Evolutionary conservation across 2,797 vertebrate species (phyloP).

Genomic region (Tamandua tetradactyla): DNA sequence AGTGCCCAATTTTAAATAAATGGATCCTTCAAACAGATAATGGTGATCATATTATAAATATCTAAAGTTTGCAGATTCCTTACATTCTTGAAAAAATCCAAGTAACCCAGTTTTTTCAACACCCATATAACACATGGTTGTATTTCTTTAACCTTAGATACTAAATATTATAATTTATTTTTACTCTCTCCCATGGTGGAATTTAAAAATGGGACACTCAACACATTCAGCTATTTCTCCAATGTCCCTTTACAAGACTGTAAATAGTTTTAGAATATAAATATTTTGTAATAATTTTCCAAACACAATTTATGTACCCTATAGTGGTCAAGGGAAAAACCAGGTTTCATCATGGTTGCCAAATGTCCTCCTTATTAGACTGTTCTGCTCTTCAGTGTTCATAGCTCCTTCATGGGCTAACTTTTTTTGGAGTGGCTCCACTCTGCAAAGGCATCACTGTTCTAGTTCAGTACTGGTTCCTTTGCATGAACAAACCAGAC

Average conservation of each 20-base stretch:
- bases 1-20: conserved; percentile 81
- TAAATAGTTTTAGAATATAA: conserved; percentile 69
- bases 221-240: conserved; percentile 71
- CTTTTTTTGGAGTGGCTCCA: conserved; percentile 8
- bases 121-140: conserved; percentile 71
- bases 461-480: conserved; percentile 71
- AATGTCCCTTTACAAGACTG: conserved; percentile 61
- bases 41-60: conserved; percentile 72
- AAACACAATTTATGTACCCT: conserved; percentile 66
- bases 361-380: neutral
- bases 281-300: conserved; percentile 63
- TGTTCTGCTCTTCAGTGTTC: neutral
- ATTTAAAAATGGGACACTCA: conserved; percentile 70
- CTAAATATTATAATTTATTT: conserved; percentile 79
- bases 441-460: conserved; percentile 45
- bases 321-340: conserved; percentile 48
- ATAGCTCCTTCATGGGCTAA: neutral
- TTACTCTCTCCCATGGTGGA: conserved; percentile 53
- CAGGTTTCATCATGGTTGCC: neutral
- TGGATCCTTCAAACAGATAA: conserved; percentile 75
- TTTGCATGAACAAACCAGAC: neutral
- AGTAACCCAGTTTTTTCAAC: conserved; percentile 77
- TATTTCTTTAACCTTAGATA: conserved; percentile 76
- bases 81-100: conserved; percentile 79
- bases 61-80: conserved; percentile 77